Evolutionary conservation across 2,113 vertebrate species (phyloP).

Genomic region (Canis aureus): DNA sequence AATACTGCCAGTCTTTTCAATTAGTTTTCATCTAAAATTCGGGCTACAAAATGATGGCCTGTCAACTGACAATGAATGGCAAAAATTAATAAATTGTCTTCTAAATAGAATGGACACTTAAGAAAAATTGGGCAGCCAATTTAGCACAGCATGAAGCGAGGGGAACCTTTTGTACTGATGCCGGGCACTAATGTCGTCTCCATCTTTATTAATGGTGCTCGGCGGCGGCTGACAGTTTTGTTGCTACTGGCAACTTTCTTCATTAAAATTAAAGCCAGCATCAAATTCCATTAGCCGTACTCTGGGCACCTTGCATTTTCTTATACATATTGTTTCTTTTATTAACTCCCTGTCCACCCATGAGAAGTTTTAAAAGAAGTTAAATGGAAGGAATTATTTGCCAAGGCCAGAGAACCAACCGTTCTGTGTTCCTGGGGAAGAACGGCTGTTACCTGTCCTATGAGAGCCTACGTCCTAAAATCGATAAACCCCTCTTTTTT

Average conservation of each 20-base stretch:
- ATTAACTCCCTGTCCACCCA: conserved; percentile 69
- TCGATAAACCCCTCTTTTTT: not conserved
- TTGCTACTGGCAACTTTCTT: conserved; percentile 95
- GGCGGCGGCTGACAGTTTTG: conserved; percentile 93
- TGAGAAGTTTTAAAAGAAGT: conserved; percentile 76
- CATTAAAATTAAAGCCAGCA: conserved; percentile 94
- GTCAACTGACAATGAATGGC: conserved; percentile 93
- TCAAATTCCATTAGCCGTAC: conserved; percentile 93
- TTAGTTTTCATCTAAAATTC: conserved; percentile 94
- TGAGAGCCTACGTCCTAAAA: not conserved
- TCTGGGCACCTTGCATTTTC: conserved; percentile 88
- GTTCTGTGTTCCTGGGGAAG: not conserved
- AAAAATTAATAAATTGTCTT: conserved; percentile 95
- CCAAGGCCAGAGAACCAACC: not conserved
- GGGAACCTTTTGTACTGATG: conserved; percentile 90
- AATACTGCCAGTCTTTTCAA: conserved; percentile 94
- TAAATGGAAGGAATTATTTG: not conserved
- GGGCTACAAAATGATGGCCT: conserved; percentile 93
- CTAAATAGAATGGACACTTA: conserved; percentile 92
- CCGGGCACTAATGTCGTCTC: conserved; percentile 90
- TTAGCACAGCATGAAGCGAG: conserved; percentile 90
- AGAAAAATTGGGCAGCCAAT: conserved; percentile 94
- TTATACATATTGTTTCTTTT: conserved; percentile 76
- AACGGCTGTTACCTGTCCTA: accelerated
- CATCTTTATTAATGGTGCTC: conserved; percentile 93